Evolutionary conservation across 2,113 vertebrate genomes (phyloP), one percentile per base, ranked within the genome.

Genomic region (Globicephala melas): DNA sequence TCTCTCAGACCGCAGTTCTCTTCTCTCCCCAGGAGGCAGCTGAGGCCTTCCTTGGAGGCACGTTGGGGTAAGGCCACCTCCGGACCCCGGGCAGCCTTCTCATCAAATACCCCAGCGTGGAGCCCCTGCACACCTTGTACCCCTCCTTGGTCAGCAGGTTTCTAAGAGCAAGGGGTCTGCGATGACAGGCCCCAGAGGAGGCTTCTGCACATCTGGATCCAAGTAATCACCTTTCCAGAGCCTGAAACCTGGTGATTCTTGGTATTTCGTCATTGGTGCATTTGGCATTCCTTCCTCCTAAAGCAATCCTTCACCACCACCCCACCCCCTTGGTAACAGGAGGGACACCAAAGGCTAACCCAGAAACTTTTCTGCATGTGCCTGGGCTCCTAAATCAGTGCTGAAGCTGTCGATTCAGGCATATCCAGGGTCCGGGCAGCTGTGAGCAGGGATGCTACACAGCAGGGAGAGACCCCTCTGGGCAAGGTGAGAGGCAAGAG

Each of bases 1-100:
- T 36, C 70, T 62, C 33, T 62, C 23, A 23, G 60, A 6, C 63
- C 3, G 21, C 1, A 36, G 15, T 14, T 41, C 50, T 5, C 15
- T 17, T n/a, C 18, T 71, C 53, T 90, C 53, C 36, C 55, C 38
- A 4, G 44, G 17, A 60, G 80, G 38, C 2, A 6, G 14, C 55
- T 25, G 28, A 21, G 44, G 53, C 28, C 79, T 0, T 0, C 28
- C 80, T 0, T 0, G 26, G 67, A 91, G n/a, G 53, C 31, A 50
- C 23, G 1, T 5, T 50, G 62, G 15, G 86, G 55, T 41, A n/a
- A 73, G 53, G 36, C 17, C 26, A 2, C 10, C n/a, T 60, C 62
- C 2, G 55, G 47, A 47, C 11, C 58, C 60, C 0, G 3, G 77
- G 50, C 2, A 1, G 65, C 6, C 41, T 70, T 21, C 20, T 68